Evolutionary conservation across 2,888 invertebrate species (phyloP).

Genomic region (Limnephilus rhombicus): DNA sequence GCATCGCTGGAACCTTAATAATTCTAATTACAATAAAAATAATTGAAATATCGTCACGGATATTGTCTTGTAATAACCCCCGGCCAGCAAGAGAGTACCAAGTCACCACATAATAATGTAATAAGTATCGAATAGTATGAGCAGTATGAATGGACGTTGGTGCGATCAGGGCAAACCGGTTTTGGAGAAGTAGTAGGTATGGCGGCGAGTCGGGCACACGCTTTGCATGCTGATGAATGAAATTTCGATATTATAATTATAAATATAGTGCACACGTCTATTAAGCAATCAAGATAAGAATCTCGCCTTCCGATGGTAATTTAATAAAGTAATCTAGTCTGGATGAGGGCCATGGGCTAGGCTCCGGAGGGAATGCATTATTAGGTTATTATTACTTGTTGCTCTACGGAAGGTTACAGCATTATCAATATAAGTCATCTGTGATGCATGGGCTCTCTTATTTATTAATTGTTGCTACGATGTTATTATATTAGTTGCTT

Average conservation of each 20-base stretch:
- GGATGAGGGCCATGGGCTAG: background rate
- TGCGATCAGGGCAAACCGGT: conserved; percentile 52
- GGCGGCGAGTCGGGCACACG: conserved; percentile 45
- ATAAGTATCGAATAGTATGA: too few species aligned
- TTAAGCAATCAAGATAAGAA: conserved; percentile 54
- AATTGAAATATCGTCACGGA: conserved; percentile 9
- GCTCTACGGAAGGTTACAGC: background rate
- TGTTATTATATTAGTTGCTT: background rate
- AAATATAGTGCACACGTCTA: conserved; percentile 46
- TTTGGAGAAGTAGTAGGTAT: conserved; percentile 5
- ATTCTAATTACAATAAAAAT: background rate
- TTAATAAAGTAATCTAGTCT: conserved; percentile 58
- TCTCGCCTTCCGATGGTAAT: conserved; percentile 47
- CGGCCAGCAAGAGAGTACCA: conserved; percentile 39
- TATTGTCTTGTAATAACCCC: conserved; percentile 18
- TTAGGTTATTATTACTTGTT: background rate
- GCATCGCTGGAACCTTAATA: too few species aligned
- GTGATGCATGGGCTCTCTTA: background rate
- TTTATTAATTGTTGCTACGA: background rate
- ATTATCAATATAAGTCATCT: background rate
- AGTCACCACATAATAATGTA: background rate
- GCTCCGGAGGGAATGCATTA: background rate
- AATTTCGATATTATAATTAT: conserved; percentile 55
- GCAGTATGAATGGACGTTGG: background rate
- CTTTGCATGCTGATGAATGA: conserved; percentile 66